Percentiles rank a stretch among this genome's conserved stretches.
These are phyloP conservation scores for Hylaeus volcanicus DNA, from an alignment of 1,140 invertebrate species.

Conservation along the genomic window DNA sequence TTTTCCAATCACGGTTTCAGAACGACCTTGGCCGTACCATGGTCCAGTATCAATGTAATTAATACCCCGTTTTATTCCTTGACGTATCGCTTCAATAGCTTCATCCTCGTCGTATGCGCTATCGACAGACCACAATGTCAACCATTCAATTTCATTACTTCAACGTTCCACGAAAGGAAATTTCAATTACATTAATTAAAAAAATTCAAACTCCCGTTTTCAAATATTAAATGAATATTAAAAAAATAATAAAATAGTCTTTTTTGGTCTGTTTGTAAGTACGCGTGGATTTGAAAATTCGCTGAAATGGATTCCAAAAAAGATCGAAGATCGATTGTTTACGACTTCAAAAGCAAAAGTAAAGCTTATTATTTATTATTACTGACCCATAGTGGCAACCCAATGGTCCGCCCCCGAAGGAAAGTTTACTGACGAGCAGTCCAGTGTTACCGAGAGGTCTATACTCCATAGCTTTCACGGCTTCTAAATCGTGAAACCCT, in stretches of 20 bases:
- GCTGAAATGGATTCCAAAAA: no score
- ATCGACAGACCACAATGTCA: slow-evolving; percentile 60
- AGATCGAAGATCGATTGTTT: no score
- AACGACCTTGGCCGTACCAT: slow-evolving; percentile 93
- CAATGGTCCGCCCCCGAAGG: slow-evolving; percentile 81
- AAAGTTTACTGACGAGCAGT: slow-evolving; percentile 82
- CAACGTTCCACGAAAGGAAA: no score
- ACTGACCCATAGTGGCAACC: slow-evolving; percentile 78
- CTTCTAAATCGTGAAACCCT: slow-evolving; percentile 82
- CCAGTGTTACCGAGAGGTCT: slow-evolving; percentile 82
- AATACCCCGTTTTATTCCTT: slow-evolving; percentile 88
- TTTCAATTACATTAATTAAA: no score
- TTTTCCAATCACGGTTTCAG: slow-evolving; percentile 91
- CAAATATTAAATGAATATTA: no score
- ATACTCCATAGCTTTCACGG: slow-evolving; percentile 82
- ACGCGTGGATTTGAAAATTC: no score
- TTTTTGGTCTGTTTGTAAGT: no score
- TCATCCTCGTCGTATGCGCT: slow-evolving; percentile 83
- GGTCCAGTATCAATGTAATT: slow-evolving; percentile 96
- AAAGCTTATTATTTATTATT: slow-evolving; percentile 29
- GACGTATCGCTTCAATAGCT: slow-evolving; percentile 85
- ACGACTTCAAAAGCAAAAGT: no score
- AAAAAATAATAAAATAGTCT: no score
- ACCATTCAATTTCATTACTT: not conserved
- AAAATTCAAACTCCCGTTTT: no score